phyloP scores from a whole-genome alignment of 2,888 invertebrate genomes.

The Eristalinus sepulchralis region DNA sequence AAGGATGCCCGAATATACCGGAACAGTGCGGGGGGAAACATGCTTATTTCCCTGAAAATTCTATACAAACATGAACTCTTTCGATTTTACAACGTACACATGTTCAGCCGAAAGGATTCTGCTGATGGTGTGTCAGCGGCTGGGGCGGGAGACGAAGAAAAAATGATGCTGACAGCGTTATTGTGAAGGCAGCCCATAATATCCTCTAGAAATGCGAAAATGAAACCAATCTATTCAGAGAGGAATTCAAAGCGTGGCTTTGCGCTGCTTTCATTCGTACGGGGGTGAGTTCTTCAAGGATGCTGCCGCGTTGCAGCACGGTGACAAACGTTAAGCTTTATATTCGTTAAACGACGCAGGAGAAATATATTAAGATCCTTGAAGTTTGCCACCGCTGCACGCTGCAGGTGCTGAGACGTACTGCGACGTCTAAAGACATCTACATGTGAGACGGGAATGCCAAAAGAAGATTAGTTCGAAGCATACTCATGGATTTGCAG shows the following conservation, averaged over 20 bases:
- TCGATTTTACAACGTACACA: constrained; percentile 56
- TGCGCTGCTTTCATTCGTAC: neutral
- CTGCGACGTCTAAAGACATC: neutral
- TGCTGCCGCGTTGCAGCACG: neutral
- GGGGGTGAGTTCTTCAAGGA: neutral
- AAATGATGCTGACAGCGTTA: constrained; percentile 32
- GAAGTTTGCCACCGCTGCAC: neutral
- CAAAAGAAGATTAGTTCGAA: neutral
- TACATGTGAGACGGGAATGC: neutral
- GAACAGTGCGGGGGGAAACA: constrained; percentile 14
- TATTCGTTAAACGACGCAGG: neutral
- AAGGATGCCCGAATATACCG: constrained; percentile 52
- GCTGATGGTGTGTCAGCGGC: neutral
- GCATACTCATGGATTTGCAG: neutral
- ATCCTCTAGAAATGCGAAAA: constrained; percentile 13
- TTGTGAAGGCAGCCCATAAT: constrained; percentile 17
- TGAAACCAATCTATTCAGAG: constrained; percentile 42
- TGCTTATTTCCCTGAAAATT: constrained; percentile 57
- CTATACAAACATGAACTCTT: constrained; percentile 64
- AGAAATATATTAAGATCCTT: neutral
- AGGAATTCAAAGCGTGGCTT: constrained; percentile 37
- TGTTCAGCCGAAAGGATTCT: constrained; percentile 7
- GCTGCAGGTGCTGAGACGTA: neutral
- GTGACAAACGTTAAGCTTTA: neutral
- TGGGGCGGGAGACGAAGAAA: neutral